Evolutionary conservation across 2,888 invertebrate genomes (phyloP).

Genomic region (Helobdella robusta): DNA sequence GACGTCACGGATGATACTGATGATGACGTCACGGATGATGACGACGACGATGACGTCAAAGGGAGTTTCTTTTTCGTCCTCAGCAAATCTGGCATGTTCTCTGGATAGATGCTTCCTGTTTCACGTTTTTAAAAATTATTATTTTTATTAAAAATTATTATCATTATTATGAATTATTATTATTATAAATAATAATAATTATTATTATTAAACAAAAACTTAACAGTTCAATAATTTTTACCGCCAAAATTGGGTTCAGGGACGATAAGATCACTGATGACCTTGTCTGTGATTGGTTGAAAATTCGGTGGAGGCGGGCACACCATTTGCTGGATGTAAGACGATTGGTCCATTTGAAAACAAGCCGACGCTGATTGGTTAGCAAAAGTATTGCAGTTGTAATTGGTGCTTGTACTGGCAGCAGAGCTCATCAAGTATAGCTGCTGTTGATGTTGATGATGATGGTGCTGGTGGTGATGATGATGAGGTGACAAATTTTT

Average conservation of each 20-base stretch:
- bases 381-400: not conserved
- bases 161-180: no score
- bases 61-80: slow-evolving; percentile 22
- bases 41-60: no score
- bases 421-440: no score
- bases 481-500: not conserved
- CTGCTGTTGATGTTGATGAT: not conserved
- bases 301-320: slow-evolving; percentile 84
- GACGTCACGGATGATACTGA: not conserved
- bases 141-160: no score
- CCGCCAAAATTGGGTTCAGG: slow-evolving; percentile 91
- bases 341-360: slow-evolving; percentile 63
- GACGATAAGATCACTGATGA: slow-evolving; percentile 83
- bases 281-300: slow-evolving; percentile 62
- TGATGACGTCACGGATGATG: not conserved
- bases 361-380: not conserved
- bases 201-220: not conserved
- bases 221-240: not conserved
- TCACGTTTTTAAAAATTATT: no score
- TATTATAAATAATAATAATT: not conserved
- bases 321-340: slow-evolving; percentile 81
- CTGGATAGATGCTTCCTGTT: slow-evolving; percentile 17
- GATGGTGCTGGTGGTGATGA: not conserved
- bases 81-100: slow-evolving; percentile 27
- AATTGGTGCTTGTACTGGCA: not conserved